Evolutionary conservation across 2,113 vertebrate species (phyloP), one percentile per base, ranked within the genome.

Genomic region (Tragulus kanchil): DNA sequence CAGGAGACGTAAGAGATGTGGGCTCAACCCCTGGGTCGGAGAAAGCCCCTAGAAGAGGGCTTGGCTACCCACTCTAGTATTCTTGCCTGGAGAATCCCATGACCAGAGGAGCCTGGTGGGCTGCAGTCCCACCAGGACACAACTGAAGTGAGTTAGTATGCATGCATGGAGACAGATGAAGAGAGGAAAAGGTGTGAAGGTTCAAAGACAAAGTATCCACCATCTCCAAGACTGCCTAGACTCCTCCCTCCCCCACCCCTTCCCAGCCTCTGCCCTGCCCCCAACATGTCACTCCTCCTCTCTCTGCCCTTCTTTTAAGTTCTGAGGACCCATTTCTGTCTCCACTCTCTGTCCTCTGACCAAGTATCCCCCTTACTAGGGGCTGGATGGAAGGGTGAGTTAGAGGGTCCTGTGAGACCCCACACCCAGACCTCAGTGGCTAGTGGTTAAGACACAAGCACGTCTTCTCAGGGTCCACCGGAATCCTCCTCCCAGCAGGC

Each of bases 171-270:
- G 59, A n/a, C 81, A 59, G 25, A 28, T 3, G 25, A 64, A 64
- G 75, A 78, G 12, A 50, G 48, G 23, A 9, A 54, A 79, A 48
- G 15, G 25, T 36, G 1, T 3, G 2, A 26, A 26, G 36, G 3
- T 28, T 25, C 52, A 61, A 14, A 54, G 71, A 8, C 45, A 6
- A 31, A 17, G 36, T 1, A 7, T 13, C 45, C 26, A 36, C 23
- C 2, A 1, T 6, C 36, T 45, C 31, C 14, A 3, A 1, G 14
- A 16, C 36, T 17, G 0, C 8, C 28, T 67, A 10, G 12, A 8
- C 10, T 0, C 52, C 26, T 8, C 1, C 23, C 71, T 26, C 25
- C 71, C 84, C 15, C 10, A 25, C 52, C 69, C 58, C 61, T 5
- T 5, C 75, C 54, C 31, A 15, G 13, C 50, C n/a, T 19, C 5